Evolutionary conservation across 64 coral and sea anemone species (phyloP).

Genomic region (Acropora yongei): DNA sequence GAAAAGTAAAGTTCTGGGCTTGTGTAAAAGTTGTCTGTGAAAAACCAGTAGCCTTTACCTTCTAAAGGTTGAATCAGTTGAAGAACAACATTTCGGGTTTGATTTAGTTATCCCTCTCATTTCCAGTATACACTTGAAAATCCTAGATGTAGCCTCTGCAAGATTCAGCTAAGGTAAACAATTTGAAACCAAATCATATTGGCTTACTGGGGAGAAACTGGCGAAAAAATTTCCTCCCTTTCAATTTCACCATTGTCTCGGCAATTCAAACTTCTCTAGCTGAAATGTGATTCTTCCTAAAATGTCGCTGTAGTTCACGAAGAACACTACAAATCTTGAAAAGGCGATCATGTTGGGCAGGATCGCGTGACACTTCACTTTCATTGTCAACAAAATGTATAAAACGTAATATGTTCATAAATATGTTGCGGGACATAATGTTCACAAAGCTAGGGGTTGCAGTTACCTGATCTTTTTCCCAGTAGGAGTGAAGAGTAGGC

Average conservation of each 20-base stretch:
- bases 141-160: constrained; percentile 15
- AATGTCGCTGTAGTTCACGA: constrained; percentile 22
- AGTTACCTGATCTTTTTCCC: constrained; percentile 49
- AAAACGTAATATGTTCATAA: constrained; percentile 42
- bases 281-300: too few relatives aligned
- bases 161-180: constrained; percentile 32
- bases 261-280: constrained; percentile 10
- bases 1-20: constrained; percentile 28
- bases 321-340: constrained; percentile 37
- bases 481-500: constrained; percentile 28
- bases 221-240: constrained; percentile 38
- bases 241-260: constrained; percentile 48
- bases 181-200: constrained; percentile 37
- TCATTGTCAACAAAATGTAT: constrained; percentile 63
- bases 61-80: not conserved
- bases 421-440: constrained; percentile 26
- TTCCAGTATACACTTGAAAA: constrained; percentile 36
- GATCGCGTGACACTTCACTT: constrained; percentile 6
- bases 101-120: constrained; percentile 21
- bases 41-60: constrained; percentile 40
- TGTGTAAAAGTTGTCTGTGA: constrained; percentile 41
- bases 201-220: constrained; percentile 44
- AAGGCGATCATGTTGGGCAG: not conserved
- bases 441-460: constrained; percentile 25
- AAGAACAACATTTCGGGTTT: constrained; percentile 15